Base-by-base conservation (phyloP, 2,888 invertebrate genomes). In the Dioctria rufipes region DNA sequence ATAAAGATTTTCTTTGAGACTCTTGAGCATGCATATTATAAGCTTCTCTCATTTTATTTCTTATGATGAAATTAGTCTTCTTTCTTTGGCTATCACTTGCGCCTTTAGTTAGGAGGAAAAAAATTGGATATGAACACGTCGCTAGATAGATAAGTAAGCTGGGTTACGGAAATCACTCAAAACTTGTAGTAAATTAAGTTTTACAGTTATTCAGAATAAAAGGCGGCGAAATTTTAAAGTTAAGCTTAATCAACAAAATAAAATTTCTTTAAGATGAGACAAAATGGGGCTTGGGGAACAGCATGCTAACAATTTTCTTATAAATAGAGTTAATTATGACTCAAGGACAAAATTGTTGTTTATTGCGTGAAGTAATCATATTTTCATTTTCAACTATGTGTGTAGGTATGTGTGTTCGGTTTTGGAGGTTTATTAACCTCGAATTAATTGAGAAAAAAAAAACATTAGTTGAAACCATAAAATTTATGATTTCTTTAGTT, bases 191-290 rank as follows among this genome's bases (percentile, higher is more conserved):
- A 54, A 54, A 71, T 71, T 54, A 71, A 71, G 54, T 40, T 71
- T 67, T 71, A 71, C 71, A 37, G 71, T 51, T 71, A 71, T 51
- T 39, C 71, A 40, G 37, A 71, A 51, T 71, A 71, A 71, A 71
- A 71, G 54, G 71, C 71, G 49, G 71, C 51, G 39, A 40, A 25
- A 71, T 37, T 37, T 54, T 46, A 39, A 58, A 58, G 51, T 37
- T 25, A 40, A 51, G 9, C 51, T 71, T 51, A 71, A 54, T 54
- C 71, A 71, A 71, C 71, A 46, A 11, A 5, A 39, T 13, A 37
- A 71, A 71, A 39, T 71, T 25, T 37, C 54, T 54, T 71, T 39
- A 25, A 25, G 25, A 25, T 1, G 1, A 51, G 54, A 54, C 71
- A 71, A 39, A 71, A 46, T 51, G 51, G 1, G 54, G 46, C 6